Evolutionary conservation across 2,888 invertebrate genomes (phyloP).

Genomic region (Cyaniris semiargus): DNA sequence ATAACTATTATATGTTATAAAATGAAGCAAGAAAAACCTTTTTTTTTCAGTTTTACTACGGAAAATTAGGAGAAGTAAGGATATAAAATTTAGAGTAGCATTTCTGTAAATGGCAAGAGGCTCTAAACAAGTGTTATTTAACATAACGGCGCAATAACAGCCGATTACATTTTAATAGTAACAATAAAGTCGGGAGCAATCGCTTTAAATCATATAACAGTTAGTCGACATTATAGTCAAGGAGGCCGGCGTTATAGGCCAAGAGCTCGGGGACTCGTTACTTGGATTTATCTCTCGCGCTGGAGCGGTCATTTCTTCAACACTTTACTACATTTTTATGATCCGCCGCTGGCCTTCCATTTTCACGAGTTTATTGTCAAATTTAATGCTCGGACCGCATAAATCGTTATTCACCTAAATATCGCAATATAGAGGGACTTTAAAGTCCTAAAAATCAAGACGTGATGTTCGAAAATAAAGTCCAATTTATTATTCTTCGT

Average conservation of each 20-base stretch:
- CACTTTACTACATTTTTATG: conserved; percentile 24
- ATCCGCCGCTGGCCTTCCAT: neutral
- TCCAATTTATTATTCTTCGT: neutral
- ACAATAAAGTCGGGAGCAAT: conserved; percentile 21
- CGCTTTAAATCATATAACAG: conserved; percentile 5
- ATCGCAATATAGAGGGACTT: neutral
- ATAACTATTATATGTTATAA: too few species aligned
- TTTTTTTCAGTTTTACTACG: too few species aligned
- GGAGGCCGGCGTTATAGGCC: conserved; percentile 6
- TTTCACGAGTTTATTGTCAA: conserved; percentile 3
- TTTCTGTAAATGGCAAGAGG: neutral
- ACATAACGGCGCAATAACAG: neutral
- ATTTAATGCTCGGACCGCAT: neutral
- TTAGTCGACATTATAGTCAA: conserved; percentile 9
- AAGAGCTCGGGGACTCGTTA: conserved; percentile 16
- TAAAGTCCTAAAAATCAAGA: neutral
- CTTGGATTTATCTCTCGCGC: conserved; percentile 5
- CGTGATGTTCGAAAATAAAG: neutral
- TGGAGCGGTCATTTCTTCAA: conserved; percentile 19
- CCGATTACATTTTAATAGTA: neutral
- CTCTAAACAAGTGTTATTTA: neutral
- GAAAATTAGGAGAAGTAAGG: too few species aligned
- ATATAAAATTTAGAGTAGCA: neutral
- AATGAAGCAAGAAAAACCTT: too few species aligned
- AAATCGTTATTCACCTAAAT: neutral